Base-by-base conservation (phyloP, 2,113 vertebrate species). In the Hippocampus guttulatus region DNA sequence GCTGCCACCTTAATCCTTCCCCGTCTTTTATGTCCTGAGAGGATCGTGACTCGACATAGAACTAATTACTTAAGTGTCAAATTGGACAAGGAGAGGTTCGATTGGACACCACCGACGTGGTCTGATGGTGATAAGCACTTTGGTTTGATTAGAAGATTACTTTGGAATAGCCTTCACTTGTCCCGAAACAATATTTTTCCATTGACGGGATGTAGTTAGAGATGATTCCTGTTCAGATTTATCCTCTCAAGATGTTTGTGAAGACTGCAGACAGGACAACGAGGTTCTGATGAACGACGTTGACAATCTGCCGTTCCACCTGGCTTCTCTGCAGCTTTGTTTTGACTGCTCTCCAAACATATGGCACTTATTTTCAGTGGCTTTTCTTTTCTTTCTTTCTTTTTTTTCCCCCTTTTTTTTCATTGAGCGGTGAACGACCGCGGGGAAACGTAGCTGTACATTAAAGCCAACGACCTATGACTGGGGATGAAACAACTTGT, bases 221-320 rank as follows among this genome's bases (percentile, higher is more conserved):
- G 40, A 75, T 77, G 77, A 78, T 64, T 81, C 57, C 77, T 80
- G 68, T 71, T 67, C n/a, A 60, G 21, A 70, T 84, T 69, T 78
- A 58, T 77, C 79, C 64, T 27, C 3, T 69, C 65, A 63, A 55
- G 70, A 75, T 43, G 47, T 74, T 70, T 33, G 30, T 64, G 51
- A 63, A 58, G 10, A 8, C 8, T 64, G 51, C 65, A 62, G 12
- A 10, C 12, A 6, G 6, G 25, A 51, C 25, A 83, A 27, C 55
- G n/a, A 38, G 16, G 43, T 49, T 65, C 27, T 80, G 78, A 81
- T 71, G 61, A 68, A 77, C 74, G 74, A 74, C 16, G 2, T 49
- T 38, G 52, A 77, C 67, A 70, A 62, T 20, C 54, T 68, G 23
- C 47, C 15, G 67, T 80, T 72, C 57, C 75, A 69, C 63, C 67